phyloP scores from a whole-genome alignment of 92 coral and sea anemone genomes.

The Desmophyllum pertusum region DNA sequence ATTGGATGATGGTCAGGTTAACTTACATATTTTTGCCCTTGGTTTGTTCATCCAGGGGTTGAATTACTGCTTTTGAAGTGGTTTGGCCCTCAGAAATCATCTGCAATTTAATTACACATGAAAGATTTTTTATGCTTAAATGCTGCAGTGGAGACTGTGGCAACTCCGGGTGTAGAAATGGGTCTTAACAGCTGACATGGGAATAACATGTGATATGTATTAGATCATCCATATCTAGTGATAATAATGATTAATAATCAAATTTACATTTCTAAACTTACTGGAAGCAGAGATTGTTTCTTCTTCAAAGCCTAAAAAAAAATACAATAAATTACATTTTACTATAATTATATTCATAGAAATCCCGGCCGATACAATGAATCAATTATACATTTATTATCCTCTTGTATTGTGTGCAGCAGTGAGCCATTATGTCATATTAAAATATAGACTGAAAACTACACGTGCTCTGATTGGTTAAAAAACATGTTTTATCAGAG shows the following conservation, averaged over 20 bases:
- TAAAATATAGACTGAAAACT: too few relatives aligned
- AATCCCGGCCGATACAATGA: background rate
- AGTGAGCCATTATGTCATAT: too few relatives aligned
- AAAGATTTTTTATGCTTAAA: too few relatives aligned
- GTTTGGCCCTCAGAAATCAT: conserved; percentile 5
- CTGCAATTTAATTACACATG: conserved; percentile 8
- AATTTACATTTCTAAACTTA: conserved; percentile 18
- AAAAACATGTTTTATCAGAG: too few relatives aligned
- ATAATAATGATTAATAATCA: too few relatives aligned
- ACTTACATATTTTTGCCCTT: conserved; percentile 21
- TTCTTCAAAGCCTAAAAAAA: conserved; percentile 15
- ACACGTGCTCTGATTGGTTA: too few relatives aligned
- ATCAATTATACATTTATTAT: background rate
- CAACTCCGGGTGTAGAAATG: too few relatives aligned
- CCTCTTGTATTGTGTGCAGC: background rate
- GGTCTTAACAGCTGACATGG: too few relatives aligned
- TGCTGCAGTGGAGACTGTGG: too few relatives aligned
- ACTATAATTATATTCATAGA: background rate
- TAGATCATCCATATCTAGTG: too few relatives aligned
- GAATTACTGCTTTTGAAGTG: background rate
- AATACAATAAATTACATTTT: background rate
- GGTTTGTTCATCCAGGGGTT: background rate
- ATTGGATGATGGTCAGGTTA: too few relatives aligned
- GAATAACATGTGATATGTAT: too few relatives aligned
- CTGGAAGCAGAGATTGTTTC: conserved; percentile 21